Conservation (phyloP, 2,888 invertebrate species). For the Watsonalla cultraria region DNA sequence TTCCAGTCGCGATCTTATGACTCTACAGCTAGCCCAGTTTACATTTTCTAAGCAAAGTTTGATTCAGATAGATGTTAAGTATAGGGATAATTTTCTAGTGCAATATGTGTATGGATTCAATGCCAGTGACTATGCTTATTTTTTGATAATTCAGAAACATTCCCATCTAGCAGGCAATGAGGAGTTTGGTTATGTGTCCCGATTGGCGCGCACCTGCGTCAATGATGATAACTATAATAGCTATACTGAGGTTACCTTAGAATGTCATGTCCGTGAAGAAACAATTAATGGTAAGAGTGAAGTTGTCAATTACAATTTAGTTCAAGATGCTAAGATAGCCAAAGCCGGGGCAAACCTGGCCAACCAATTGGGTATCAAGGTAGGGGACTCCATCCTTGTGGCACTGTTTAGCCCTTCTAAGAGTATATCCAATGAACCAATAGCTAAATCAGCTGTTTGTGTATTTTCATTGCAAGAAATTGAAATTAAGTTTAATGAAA, state of each 20-base stretch:
- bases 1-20: constrained; percentile 89
- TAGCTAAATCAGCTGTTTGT: constrained; percentile 92
- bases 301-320: constrained; percentile 88
- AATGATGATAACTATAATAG: constrained; percentile 97
- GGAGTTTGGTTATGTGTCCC: constrained; percentile 92
- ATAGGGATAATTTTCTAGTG: constrained; percentile 96
- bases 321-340: constrained; percentile 95
- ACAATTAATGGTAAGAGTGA: constrained; percentile 71
- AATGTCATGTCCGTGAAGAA: constrained; percentile 86
- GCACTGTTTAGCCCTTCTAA: constrained; percentile 94
- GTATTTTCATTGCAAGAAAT: constrained; percentile 94
- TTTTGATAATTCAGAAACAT: constrained; percentile 96
- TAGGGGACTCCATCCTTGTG: constrained; percentile 89
- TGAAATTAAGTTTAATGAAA: constrained; percentile 95
- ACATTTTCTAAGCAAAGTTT: constrained; percentile 92
- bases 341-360: constrained; percentile 90
- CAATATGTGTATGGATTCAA: constrained; percentile 98
- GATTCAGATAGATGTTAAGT: constrained; percentile 93
- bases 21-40: constrained; percentile 88
- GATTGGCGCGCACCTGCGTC: constrained; percentile 95
- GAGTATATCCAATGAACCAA: constrained; percentile 91
- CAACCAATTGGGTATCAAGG: constrained; percentile 87
- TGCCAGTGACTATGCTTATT: constrained; percentile 96
- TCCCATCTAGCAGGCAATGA: constrained; percentile 93
- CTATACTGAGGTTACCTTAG: constrained; percentile 96